These are phyloP conservation scores for Crocidura indochinensis DNA, from an alignment of 2,797 vertebrate genomes.

Conservation along the genomic window DNA sequence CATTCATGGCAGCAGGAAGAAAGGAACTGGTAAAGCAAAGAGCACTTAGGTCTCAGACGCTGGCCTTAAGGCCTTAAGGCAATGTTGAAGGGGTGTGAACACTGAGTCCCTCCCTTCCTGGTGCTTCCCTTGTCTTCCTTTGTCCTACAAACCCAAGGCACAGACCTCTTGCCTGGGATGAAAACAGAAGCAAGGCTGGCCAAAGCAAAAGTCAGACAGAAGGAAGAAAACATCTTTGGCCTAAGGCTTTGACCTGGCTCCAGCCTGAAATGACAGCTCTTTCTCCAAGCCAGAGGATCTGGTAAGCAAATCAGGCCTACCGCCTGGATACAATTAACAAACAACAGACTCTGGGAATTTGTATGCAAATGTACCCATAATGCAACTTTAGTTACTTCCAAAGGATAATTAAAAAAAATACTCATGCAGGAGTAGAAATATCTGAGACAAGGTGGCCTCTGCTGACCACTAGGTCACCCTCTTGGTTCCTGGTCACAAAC, in stretches of 20 bases:
- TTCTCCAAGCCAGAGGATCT: neutral
- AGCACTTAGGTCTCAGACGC: neutral
- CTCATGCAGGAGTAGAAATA: conserved; percentile 74
- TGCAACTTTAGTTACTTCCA: conserved; percentile 56
- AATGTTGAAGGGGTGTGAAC: neutral
- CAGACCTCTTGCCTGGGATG: neutral
- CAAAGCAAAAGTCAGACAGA: neutral
- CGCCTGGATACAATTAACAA: conserved; percentile 77
- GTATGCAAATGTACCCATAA: conserved; percentile 59
- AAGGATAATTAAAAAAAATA: conserved; percentile 28
- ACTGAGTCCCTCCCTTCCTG: neutral
- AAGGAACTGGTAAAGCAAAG: too few relatives aligned
- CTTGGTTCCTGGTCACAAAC: conserved; percentile 74
- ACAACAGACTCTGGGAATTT: conserved; percentile 10
- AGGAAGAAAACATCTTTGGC: conserved; percentile 45
- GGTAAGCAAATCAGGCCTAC: conserved; percentile 27
- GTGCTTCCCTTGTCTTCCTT: neutral
- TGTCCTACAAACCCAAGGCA: conserved; percentile 40
- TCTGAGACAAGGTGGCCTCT: conserved; percentile 74
- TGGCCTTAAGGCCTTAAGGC: neutral
- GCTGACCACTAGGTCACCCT: conserved; percentile 80
- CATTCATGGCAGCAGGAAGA: neutral
- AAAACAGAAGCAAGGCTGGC: neutral
- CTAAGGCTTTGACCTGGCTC: conserved; percentile 22
- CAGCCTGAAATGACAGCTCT: neutral